These are phyloP conservation scores for Semotilus atromaculatus DNA, from an alignment of 2,797 vertebrate genomes.

Conservation along the genomic window DNA sequence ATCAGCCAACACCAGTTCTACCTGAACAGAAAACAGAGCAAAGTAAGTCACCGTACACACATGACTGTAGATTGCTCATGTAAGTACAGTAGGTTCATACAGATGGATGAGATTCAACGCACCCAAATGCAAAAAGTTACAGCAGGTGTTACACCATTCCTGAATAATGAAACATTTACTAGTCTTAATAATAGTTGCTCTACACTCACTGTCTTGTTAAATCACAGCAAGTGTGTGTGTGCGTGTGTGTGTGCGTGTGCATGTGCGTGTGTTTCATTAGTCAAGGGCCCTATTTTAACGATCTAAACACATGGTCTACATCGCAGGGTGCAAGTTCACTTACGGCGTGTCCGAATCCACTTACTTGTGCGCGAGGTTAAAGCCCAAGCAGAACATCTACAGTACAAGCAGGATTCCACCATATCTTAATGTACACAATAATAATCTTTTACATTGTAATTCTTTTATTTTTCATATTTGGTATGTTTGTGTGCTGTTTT, in stretches of 20 bases:
- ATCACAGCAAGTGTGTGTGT: neutral
- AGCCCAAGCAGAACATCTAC: too few species aligned
- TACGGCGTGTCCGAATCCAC: too few species aligned
- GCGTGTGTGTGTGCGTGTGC: neutral
- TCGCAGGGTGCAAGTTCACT: too few species aligned
- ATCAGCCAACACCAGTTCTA: constrained; percentile 99
- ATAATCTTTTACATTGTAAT: too few species aligned
- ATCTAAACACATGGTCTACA: too few species aligned
- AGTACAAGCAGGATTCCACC: too few species aligned
- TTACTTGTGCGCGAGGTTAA: too few species aligned
- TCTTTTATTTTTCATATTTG: too few species aligned
- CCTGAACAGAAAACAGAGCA: constrained; percentile 98
- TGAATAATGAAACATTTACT: constrained; percentile 6
- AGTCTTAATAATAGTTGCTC: constrained; percentile 1
- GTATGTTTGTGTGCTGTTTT: too few species aligned
- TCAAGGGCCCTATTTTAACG: too few species aligned
- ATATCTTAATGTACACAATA: too few species aligned
- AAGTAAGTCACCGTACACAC: constrained; percentile 80
- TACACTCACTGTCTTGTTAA: neutral
- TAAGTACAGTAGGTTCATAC: neutral
- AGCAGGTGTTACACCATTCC: neutral
- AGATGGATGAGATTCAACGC: neutral
- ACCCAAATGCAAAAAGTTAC: neutral
- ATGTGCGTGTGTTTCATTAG: too few species aligned
- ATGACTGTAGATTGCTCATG: neutral